phyloP scores from a whole-genome alignment of 2,888 invertebrate genomes.

The Ochropacha duplaris region DNA sequence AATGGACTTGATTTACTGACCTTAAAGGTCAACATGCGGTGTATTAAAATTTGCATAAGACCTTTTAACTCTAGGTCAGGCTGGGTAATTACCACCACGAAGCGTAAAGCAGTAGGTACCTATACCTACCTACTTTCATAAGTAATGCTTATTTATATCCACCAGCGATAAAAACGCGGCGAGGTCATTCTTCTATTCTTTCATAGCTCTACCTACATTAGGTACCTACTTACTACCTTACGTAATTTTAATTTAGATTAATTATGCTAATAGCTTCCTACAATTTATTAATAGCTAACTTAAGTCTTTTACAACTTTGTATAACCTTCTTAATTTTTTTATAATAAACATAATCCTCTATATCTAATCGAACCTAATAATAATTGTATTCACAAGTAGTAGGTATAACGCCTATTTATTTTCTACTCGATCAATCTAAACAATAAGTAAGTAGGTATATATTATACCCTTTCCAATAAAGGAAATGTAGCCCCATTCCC shows the following conservation, averaged over 20 bases:
- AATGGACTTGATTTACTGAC: neutral
- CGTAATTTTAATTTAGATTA: neutral
- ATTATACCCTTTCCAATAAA: constrained; percentile 21
- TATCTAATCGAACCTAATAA: too few species aligned
- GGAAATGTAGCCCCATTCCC: constrained; percentile 38
- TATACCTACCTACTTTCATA: neutral
- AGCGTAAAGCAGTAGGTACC: too few species aligned
- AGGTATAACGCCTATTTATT: neutral
- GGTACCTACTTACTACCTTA: neutral
- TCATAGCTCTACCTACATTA: neutral
- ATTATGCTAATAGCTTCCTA: neutral
- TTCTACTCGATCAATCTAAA: neutral
- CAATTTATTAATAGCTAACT: neutral
- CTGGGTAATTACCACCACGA: neutral
- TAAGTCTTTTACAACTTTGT: neutral
- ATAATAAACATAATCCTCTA: too few species aligned
- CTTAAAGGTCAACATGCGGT: neutral
- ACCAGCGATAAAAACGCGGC: neutral
- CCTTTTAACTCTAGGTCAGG: neutral
- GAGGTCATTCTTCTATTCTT: neutral
- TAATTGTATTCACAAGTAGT: neutral
- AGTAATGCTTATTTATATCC: neutral
- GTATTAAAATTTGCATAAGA: constrained; percentile 2
- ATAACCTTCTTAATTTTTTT: too few species aligned
- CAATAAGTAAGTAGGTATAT: neutral